phyloP scores from a whole-genome alignment of 2,888 invertebrate species.

The Limnephilus marmoratus region DNA sequence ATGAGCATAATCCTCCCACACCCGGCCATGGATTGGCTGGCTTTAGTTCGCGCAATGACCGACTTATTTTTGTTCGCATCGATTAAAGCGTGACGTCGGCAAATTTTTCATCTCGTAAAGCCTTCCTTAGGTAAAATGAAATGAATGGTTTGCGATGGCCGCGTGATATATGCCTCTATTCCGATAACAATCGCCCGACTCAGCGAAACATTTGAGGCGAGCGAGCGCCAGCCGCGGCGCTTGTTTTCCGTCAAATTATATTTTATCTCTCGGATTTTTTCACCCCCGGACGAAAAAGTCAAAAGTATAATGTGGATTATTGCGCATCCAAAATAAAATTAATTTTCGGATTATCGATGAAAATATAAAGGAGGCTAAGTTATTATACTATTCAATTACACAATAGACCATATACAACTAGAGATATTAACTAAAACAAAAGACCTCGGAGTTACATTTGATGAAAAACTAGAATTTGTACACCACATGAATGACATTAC shows the following conservation, averaged over 20 bases:
- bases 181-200: constrained; percentile 38
- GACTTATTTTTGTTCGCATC: constrained; percentile 38
- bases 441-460: no score
- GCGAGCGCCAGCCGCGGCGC: neutral
- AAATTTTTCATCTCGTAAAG: constrained; percentile 43
- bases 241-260: constrained; percentile 35
- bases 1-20: neutral
- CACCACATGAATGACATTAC: no score
- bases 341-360: neutral
- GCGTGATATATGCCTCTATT: constrained; percentile 22
- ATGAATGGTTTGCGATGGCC: constrained; percentile 26
- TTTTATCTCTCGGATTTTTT: neutral
- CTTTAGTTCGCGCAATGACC: constrained; percentile 9
- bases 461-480: no score
- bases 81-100: constrained; percentile 38
- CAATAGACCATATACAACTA: no score
- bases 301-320: neutral
- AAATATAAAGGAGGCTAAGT: neutral
- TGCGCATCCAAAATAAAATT: neutral
- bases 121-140: constrained; percentile 44
- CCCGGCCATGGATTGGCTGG: neutral
- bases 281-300: neutral
- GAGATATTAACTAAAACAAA: no score
- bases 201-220: constrained; percentile 33
- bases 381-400: no score